These are phyloP conservation scores for Bimastos eiseni DNA, from an alignment of 2,888 invertebrate genomes.

Conservation along the genomic window DNA sequence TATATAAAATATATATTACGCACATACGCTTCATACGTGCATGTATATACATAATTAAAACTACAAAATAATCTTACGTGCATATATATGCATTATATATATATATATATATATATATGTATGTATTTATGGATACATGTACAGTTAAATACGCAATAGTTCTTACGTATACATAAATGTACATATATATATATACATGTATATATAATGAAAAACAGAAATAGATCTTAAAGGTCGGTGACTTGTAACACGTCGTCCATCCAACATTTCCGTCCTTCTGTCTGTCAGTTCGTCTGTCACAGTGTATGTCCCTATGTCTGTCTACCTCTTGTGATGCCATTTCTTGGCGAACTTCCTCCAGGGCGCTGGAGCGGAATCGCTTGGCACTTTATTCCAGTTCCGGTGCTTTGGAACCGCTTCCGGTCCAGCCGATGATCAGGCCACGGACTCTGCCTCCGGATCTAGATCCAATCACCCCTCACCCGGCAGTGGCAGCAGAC, in stretches of 20 bases:
- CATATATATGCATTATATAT: too few species aligned
- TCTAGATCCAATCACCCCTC: background rate
- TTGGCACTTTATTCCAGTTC: background rate
- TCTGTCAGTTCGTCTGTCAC: background rate
- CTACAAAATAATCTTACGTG: too few species aligned
- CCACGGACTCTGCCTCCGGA: background rate
- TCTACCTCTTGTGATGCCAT: background rate
- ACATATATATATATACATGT: background rate
- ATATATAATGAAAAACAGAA: background rate
- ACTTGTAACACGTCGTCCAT: background rate
- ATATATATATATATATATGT: background rate
- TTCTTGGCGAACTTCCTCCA: background rate
- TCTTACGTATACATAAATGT: background rate
- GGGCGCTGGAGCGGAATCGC: background rate
- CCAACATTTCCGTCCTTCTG: background rate
- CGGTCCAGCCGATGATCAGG: background rate
- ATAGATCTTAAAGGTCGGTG: background rate
- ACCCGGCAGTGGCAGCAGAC: background rate
- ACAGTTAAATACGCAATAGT: background rate
- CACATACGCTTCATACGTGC: too few species aligned
- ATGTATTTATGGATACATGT: background rate
- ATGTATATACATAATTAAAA: too few species aligned
- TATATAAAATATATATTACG: too few species aligned
- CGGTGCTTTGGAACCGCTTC: background rate
- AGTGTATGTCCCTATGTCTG: background rate